phyloP scores from a whole-genome alignment of 2,888 invertebrate genomes.

The Dendrolimus pini region DNA sequence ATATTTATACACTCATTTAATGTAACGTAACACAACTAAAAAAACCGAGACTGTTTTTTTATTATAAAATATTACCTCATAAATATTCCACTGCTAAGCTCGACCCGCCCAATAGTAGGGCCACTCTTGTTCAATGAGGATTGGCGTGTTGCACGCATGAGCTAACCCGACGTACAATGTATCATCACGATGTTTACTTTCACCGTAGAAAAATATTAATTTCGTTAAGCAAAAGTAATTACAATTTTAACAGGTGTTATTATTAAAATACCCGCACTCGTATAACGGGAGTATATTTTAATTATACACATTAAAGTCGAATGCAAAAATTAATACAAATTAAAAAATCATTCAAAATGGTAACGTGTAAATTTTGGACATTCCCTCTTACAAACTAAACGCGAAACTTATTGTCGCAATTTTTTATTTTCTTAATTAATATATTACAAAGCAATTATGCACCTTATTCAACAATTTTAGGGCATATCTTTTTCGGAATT shows the following conservation, averaged over 20 bases:
- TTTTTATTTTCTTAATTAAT: slow-evolving; percentile 11
- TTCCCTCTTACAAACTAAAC: slow-evolving; percentile 22
- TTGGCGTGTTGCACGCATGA: not conserved
- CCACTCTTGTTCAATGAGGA: not conserved
- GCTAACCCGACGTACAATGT: not conserved
- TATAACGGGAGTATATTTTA: too few species aligned
- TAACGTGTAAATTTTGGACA: slow-evolving; percentile 31
- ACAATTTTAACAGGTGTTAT: too few species aligned
- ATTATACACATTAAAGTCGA: too few species aligned
- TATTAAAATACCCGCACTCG: too few species aligned
- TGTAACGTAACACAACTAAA: not conserved
- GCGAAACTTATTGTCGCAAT: slow-evolving; percentile 29
- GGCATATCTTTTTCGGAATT: too few species aligned
- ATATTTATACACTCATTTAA: too few species aligned
- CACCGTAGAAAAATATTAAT: not conserved
- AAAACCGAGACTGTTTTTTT: not conserved
- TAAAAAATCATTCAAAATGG: slow-evolving; percentile 23
- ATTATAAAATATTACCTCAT: not conserved
- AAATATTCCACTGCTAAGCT: not conserved
- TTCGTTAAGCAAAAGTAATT: too few species aligned
- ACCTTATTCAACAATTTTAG: too few species aligned
- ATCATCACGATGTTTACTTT: not conserved
- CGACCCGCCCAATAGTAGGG: not conserved
- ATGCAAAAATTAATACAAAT: slow-evolving; percentile 12
- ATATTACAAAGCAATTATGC: too few species aligned